These are phyloP conservation scores for Arge pagana DNA, from an alignment of 2,888 invertebrate species.

Conservation along the genomic window DNA sequence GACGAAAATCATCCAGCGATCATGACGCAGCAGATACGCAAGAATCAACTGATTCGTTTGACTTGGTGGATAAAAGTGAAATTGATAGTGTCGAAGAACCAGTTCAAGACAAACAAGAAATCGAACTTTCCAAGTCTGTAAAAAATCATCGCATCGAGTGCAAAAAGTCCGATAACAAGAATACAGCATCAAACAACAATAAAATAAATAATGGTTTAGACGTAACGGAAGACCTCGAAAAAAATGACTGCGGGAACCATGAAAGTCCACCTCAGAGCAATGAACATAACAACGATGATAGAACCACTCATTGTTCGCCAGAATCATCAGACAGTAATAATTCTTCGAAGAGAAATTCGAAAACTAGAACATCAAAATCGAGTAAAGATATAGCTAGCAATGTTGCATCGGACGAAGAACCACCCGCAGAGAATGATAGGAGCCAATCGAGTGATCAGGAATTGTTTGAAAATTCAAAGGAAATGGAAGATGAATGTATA, in stretches of 20 bases:
- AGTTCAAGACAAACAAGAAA: background rate
- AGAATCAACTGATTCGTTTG: no score
- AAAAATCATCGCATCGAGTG: constrained; percentile 10
- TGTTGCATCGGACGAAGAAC: constrained; percentile 43
- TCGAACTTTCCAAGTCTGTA: no score
- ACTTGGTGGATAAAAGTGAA: constrained; percentile 13
- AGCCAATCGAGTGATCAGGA: background rate
- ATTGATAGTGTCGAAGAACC: constrained; percentile 18
- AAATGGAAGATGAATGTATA: background rate
- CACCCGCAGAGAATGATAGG: constrained; percentile 40
- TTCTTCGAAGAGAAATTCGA: background rate
- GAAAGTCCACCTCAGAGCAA: background rate
- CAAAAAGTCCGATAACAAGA: constrained; percentile 3
- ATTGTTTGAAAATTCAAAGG: background rate
- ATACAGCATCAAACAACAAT: constrained; percentile 1
- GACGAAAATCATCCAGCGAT: no score
- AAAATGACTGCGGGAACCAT: background rate
- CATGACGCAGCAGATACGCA: no score
- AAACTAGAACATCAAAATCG: background rate
- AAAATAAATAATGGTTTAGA: background rate
- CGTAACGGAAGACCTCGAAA: background rate
- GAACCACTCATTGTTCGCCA: no score
- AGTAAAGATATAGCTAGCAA: constrained; percentile 9
- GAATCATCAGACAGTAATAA: background rate
- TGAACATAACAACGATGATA: background rate